Conservation (phyloP, 2,113 vertebrate species). For the Pterocles gutturalis region DNA sequence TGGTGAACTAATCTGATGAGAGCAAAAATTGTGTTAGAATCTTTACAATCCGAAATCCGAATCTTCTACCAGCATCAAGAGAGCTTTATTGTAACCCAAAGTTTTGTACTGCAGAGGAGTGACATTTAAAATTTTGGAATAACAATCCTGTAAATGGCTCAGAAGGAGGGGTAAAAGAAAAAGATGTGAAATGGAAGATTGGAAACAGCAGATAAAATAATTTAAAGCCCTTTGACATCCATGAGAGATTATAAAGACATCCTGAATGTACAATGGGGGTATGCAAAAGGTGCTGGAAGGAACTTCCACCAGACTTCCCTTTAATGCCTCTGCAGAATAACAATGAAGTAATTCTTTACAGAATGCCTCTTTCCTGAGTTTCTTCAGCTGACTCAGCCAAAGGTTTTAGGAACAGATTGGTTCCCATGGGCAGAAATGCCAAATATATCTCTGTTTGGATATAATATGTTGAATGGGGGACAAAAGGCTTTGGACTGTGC, state of each 20-base stretch:
- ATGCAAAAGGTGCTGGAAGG: not conserved
- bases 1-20: not conserved
- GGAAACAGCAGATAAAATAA: not conserved
- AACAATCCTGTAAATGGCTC: not conserved
- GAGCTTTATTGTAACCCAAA: conserved; percentile 28
- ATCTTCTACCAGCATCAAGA: conserved; percentile 51
- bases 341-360: not conserved
- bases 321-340: not conserved
- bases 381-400: not conserved
- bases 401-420: not conserved
- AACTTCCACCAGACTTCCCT: not conserved
- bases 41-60: conserved; percentile 58
- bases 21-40: conserved; percentile 25
- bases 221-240: not conserved
- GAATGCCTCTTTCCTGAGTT: not conserved
- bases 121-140: not conserved
- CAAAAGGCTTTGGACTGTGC: not conserved
- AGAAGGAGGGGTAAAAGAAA: not conserved
- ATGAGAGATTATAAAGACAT: not conserved
- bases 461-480: not conserved
- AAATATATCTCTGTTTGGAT: not conserved
- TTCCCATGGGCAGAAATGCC: not conserved
- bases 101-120: conserved; percentile 5
- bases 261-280: not conserved
- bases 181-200: not conserved